A percentile compares a stretch with the other conserved stretches of the same genome.
Evolutionary conservation across 1,140 invertebrate genomes (phyloP).

Genomic region (Theocolax elegans): DNA sequence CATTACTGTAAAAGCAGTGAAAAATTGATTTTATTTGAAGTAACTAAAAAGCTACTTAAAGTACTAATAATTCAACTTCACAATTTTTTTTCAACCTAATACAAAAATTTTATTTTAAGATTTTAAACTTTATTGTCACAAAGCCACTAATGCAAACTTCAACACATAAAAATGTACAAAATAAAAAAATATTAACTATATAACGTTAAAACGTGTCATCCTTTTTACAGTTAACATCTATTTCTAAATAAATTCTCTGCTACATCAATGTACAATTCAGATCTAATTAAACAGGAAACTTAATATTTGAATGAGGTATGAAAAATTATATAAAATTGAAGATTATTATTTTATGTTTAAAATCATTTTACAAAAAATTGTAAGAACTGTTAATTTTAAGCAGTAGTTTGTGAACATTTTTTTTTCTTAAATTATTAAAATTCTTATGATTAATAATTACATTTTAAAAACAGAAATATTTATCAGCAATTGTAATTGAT

Average conservation of each 20-base stretch:
- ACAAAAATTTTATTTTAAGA: too few species aligned
- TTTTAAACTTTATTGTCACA: too few species aligned
- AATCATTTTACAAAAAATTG: too few species aligned
- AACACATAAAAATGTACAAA: conserved; percentile 49
- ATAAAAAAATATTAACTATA: conserved; percentile 51
- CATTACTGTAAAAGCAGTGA: too few species aligned
- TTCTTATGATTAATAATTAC: conserved; percentile 3
- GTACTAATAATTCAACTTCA: too few species aligned
- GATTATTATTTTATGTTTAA: too few species aligned
- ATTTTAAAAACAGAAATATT: not conserved
- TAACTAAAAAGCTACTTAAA: too few species aligned
- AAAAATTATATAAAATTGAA: too few species aligned
- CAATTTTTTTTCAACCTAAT: too few species aligned
- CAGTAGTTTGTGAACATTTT: conserved; percentile 22
- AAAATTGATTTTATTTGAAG: too few species aligned
- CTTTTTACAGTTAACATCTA: conserved; percentile 54
- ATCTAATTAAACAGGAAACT: conserved; percentile 38
- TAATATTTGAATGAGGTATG: not conserved
- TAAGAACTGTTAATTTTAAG: conserved; percentile 29
- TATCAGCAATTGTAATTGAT: not conserved
- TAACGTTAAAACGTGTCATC: conserved; percentile 47
- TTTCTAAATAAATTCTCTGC: conserved; percentile 46
- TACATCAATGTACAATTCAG: conserved; percentile 50
- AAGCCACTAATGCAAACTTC: too few species aligned
- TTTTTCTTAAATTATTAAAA: not conserved